Evolutionary conservation across 2,888 invertebrate species (phyloP).

Genomic region (Corythucha ciliata): DNA sequence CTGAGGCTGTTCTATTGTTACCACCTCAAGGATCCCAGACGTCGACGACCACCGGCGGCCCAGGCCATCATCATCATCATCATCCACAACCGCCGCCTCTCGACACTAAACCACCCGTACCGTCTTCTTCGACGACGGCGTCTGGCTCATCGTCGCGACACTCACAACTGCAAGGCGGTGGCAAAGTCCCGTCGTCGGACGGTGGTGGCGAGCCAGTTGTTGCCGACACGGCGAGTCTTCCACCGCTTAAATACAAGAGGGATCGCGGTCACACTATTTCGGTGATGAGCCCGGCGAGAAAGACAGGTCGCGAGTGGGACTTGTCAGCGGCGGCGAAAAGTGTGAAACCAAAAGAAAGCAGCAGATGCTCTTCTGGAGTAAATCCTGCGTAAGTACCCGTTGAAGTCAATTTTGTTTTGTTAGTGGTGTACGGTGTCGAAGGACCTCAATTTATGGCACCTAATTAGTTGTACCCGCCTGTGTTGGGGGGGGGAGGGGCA

Average conservation of each 20-base stretch:
- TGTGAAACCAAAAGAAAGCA: constrained; percentile 44
- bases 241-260: constrained; percentile 44
- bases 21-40: constrained; percentile 1
- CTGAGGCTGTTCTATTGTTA: constrained; percentile 21
- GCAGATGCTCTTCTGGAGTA: constrained; percentile 59
- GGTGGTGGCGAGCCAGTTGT: no score
- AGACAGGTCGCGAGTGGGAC: constrained; percentile 43
- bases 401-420: no score
- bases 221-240: constrained; percentile 41
- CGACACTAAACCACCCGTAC: no score
- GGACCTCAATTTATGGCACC: no score
- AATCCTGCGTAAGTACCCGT: constrained; percentile 55
- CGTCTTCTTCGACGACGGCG: no score
- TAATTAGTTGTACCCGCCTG: no score
- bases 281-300: constrained; percentile 65
- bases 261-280: constrained; percentile 75
- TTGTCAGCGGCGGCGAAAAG: constrained; percentile 35
- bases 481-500: no score
- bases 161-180: no score
- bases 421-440: no score
- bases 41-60: constrained; percentile 6
- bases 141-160: no score
- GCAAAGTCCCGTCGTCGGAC: no score
- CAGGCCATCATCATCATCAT: not conserved
- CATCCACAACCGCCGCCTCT: not conserved